Evolutionary conservation across 1,140 invertebrate genomes (phyloP).

Genomic region (Stratiolaelaps scimitus): DNA sequence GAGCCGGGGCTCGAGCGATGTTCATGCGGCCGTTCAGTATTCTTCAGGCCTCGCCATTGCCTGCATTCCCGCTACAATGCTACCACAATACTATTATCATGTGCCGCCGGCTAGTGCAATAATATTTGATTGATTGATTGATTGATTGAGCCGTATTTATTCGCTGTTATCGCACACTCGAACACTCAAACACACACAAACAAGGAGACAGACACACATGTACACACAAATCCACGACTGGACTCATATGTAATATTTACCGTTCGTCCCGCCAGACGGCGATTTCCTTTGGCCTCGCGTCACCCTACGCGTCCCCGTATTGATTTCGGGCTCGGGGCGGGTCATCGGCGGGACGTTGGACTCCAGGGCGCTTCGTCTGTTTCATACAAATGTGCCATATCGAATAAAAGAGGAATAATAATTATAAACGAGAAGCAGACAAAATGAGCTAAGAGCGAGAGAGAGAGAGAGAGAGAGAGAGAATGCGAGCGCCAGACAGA

Average conservation of each 20-base stretch:
- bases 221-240: not conserved
- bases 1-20: not conserved
- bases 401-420: too few species aligned
- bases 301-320: not conserved
- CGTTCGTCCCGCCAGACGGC: not conserved
- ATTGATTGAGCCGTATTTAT: not conserved
- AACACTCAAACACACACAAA: not conserved
- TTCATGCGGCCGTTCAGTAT: not conserved
- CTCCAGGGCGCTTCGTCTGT: too few species aligned
- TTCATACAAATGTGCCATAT: too few species aligned
- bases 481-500: too few species aligned
- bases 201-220: not conserved
- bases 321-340: too few species aligned
- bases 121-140: slow-evolving; percentile 23
- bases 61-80: not conserved
- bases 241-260: not conserved
- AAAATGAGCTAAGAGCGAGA: too few species aligned
- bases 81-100: not conserved
- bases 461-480: too few species aligned
- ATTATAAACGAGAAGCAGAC: too few species aligned
- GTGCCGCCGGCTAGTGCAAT: slow-evolving; percentile 27
- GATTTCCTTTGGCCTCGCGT: not conserved
- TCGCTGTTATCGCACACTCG: not conserved
- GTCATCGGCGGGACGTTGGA: too few species aligned
- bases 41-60: not conserved